These are phyloP conservation scores for Neosalanx taihuensis DNA, from an alignment of 2,797 vertebrate genomes.

Conservation along the genomic window DNA sequence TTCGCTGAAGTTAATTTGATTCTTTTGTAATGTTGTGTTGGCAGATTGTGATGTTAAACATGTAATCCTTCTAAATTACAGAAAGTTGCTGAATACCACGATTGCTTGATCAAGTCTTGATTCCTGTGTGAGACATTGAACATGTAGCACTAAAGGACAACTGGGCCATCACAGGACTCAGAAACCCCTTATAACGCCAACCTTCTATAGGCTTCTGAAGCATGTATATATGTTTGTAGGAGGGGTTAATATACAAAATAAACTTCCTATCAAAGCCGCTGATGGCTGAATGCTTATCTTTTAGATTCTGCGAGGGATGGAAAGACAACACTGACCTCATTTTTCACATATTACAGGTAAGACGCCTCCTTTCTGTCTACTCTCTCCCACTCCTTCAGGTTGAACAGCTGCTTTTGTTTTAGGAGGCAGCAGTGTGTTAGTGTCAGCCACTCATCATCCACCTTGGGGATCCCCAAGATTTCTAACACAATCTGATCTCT, in stretches of 20 bases:
- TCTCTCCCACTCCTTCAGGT: neutral
- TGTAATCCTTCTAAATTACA: neutral
- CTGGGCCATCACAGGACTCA: neutral
- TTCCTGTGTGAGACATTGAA: neutral
- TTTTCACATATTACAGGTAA: conserved; percentile 30
- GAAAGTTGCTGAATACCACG: neutral
- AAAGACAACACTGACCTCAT: conserved; percentile 21
- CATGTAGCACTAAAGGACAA: neutral
- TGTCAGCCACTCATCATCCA: no score
- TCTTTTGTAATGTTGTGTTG: neutral
- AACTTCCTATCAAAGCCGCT: neutral
- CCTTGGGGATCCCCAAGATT: no score
- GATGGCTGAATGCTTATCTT: neutral
- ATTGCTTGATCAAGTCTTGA: neutral
- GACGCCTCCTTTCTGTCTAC: conserved; percentile 17
- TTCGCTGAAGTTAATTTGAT: neutral
- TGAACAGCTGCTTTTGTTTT: neutral
- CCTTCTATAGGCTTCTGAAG: no score
- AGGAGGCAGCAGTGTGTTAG: no score
- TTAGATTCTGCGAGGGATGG: neutral
- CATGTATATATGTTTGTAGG: no score
- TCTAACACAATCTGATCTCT: no score
- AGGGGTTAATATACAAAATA: neutral
- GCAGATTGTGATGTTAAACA: neutral
- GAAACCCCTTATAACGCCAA: neutral